Conservation (phyloP, 2,797 vertebrate species). For the Hydrophis major region DNA sequence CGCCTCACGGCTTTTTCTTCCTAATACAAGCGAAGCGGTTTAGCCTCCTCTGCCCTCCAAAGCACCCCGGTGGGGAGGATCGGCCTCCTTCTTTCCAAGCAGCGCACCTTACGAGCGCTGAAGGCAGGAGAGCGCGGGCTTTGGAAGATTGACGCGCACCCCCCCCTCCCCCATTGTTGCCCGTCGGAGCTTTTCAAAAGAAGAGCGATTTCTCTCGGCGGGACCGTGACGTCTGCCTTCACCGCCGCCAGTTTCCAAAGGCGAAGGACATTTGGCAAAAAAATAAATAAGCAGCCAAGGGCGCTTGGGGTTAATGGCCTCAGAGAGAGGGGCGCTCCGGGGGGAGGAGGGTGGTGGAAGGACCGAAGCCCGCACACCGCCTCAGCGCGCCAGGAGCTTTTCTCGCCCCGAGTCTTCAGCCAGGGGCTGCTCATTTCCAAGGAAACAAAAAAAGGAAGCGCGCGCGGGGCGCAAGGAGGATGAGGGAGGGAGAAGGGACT, state of each 20-base stretch:
- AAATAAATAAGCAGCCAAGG: background rate
- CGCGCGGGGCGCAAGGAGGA: background rate
- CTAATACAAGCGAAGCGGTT: slow-evolving; percentile 10
- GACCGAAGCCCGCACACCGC: background rate
- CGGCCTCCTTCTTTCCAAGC: background rate
- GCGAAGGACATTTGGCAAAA: background rate
- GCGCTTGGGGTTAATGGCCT: background rate
- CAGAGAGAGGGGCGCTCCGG: background rate
- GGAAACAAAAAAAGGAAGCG: background rate
- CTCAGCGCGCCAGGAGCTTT: background rate
- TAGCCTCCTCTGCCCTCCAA: background rate
- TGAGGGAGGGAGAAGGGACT: background rate
- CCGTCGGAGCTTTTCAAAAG: background rate
- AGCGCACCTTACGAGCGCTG: background rate
- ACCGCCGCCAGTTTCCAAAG: background rate
- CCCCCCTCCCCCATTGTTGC: background rate
- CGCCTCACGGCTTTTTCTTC: background rate
- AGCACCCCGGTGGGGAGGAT: background rate
- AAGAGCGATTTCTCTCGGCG: too few relatives aligned
- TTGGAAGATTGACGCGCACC: background rate
- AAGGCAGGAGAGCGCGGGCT: background rate
- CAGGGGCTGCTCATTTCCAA: background rate
- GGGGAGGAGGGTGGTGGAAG: too few relatives aligned
- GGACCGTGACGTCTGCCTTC: background rate
- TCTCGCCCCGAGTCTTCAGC: background rate